Evolutionary conservation across 1,140 invertebrate species (phyloP).

Genomic region (Dryas iulia): DNA sequence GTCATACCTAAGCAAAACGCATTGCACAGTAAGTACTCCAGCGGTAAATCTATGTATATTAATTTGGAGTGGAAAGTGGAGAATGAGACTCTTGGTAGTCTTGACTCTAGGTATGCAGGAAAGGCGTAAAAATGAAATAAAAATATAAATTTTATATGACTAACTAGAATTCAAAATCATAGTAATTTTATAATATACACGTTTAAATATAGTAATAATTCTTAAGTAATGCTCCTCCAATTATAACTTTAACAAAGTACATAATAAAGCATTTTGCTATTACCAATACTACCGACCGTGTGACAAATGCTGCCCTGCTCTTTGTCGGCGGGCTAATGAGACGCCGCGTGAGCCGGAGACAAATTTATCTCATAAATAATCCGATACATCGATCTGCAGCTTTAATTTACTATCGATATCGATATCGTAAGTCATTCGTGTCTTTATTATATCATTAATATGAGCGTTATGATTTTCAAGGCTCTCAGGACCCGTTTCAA

Average conservation of each 20-base stretch:
- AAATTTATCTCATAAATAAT: slow-evolving; percentile 75
- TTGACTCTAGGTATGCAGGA: no score
- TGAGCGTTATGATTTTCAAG: slow-evolving; percentile 24
- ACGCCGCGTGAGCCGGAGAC: slow-evolving; percentile 54
- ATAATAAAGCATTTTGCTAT: slow-evolving; percentile 52
- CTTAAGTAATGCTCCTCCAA: background rate
- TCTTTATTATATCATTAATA: slow-evolving; percentile 58
- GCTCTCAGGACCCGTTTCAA: background rate
- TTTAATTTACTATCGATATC: slow-evolving; percentile 69
- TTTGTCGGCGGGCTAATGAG: slow-evolving; percentile 74
- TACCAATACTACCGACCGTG: slow-evolving; percentile 34
- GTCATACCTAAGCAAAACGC: no score
- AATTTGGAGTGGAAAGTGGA: no score
- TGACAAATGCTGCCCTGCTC: slow-evolving; percentile 61
- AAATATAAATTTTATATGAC: no score
- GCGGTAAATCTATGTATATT: no score
- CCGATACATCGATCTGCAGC: slow-evolving; percentile 63
- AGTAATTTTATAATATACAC: no score
- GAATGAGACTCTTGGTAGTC: no score
- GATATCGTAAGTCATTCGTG: slow-evolving; percentile 64
- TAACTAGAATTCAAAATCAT: no score
- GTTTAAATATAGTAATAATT: no score
- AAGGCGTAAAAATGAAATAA: no score
- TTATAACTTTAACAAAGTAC: slow-evolving; percentile 7
- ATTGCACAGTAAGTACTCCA: no score